Evolutionary conservation across 2,797 vertebrate genomes (phyloP), one percentile per base, ranked within the genome.

Genomic region (Acanthiza pusilla): DNA sequence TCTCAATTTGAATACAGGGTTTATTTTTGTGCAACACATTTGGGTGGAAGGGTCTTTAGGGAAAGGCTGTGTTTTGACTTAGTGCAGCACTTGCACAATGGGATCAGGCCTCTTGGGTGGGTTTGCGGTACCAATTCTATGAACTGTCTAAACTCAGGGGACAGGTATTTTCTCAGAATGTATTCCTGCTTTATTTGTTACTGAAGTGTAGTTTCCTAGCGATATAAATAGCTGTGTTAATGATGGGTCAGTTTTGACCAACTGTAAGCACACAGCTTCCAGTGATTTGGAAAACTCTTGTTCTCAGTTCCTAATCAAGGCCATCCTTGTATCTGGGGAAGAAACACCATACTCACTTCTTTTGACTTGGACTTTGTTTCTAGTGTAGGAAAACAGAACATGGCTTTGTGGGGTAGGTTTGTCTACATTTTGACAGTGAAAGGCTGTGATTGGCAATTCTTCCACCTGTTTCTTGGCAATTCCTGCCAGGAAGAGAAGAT

Each of bases 401-500:
- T 55, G 81, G 67, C 34, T 88, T 70, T 92, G 25, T 88, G 73
- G 50, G 15, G 42, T 71, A 75, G 42, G 54, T 89, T 92, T 82
- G 38, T 88, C 85, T 91, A 27, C 30, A 66, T 92, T 94, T 93
- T 88, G 55, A 81, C 45, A 66, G 73, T 54, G 45, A 82, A 93
- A 81, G 53, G 14, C 73, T 91, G 85, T 84, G 73, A 81, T 21
- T 76, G 60, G 60, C 55, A 91, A 92, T 84, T 86, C 34, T 79
- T 94, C 85, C 83, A 84, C 77, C 60, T 89, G 73, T 85, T 93
- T 78, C 72, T 70, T 74, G 60, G 34, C 50, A 91, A 18, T 66
- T 92, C 57, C 85, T 94, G 73, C 83, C 85, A 91, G 73, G 10
- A 92, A 63, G 38, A 89, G 53, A 85, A 85, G 50, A 89, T n/a